phyloP scores from a whole-genome alignment of 2,113 vertebrate species.

The Ovis canadensis region DNA sequence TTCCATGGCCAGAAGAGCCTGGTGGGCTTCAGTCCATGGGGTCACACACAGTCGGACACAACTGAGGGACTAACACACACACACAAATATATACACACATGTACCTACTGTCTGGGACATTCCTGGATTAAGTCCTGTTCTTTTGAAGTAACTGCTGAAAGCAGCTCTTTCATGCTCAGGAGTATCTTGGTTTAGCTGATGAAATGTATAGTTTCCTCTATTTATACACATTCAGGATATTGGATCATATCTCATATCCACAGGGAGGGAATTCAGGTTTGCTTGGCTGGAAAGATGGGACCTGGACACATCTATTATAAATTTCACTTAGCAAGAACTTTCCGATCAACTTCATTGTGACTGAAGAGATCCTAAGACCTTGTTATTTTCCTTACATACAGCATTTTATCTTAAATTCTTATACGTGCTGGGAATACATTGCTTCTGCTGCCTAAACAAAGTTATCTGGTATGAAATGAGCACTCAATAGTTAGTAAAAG shows the following conservation, averaged over 20 bases:
- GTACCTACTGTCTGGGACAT: neutral
- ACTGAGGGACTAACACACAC: neutral
- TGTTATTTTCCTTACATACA: neutral
- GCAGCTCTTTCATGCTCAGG: neutral
- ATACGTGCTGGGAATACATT: neutral
- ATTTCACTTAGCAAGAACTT: neutral
- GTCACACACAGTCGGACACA: neutral
- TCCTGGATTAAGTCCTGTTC: neutral
- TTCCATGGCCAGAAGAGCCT: neutral
- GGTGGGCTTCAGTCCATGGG: neutral
- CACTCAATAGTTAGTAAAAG: neutral
- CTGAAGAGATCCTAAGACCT: neutral
- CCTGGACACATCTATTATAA: neutral
- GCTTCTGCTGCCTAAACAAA: neutral
- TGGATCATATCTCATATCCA: neutral
- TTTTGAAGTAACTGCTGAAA: neutral
- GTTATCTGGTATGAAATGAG: neutral
- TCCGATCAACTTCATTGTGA: neutral
- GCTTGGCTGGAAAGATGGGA: neutral
- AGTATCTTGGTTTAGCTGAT: neutral
- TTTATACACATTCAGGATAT: neutral
- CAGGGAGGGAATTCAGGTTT: neutral
- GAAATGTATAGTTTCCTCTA: neutral
- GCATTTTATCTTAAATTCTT: neutral
- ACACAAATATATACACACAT: fast-evolving